These are phyloP conservation scores for Sitobion miscanthi DNA, from an alignment of 1,140 invertebrate species.

Conservation along the genomic window DNA sequence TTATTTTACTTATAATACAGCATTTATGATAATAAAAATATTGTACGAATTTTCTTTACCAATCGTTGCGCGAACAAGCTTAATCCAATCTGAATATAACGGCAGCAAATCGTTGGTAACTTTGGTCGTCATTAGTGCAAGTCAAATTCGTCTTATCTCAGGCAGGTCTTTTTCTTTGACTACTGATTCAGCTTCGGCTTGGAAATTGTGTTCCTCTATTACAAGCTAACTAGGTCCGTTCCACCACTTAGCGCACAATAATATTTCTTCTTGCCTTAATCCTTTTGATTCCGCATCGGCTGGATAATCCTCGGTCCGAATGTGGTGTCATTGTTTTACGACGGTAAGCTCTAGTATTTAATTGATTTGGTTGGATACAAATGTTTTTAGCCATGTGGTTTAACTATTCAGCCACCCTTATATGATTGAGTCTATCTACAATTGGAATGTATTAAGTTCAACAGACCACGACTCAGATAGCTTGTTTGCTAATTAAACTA, in stretches of 20 bases:
- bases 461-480: not conserved
- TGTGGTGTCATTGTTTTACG: no score
- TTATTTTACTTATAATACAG: no score
- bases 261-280: not conserved
- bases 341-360: no score
- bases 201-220: not conserved
- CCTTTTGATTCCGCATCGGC: slow-evolving; percentile 63
- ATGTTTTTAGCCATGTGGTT: slow-evolving; percentile 49
- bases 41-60: no score
- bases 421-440: slow-evolving; percentile 42
- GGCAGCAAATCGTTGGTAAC: no score
- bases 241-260: slow-evolving; percentile 55
- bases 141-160: not conserved
- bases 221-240: slow-evolving; percentile 11
- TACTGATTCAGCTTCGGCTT: no score
- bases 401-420: slow-evolving; percentile 59
- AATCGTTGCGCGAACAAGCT: no score
- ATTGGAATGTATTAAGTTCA: not conserved
- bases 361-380: not conserved
- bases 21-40: no score
- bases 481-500: not conserved
- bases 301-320: slow-evolving; percentile 60
- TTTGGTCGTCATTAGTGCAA: no score
- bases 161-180: not conserved
- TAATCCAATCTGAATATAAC: no score